These are phyloP conservation scores for Pachyramphus minor DNA, from an alignment of 2,113 vertebrate species.

Conservation along the genomic window DNA sequence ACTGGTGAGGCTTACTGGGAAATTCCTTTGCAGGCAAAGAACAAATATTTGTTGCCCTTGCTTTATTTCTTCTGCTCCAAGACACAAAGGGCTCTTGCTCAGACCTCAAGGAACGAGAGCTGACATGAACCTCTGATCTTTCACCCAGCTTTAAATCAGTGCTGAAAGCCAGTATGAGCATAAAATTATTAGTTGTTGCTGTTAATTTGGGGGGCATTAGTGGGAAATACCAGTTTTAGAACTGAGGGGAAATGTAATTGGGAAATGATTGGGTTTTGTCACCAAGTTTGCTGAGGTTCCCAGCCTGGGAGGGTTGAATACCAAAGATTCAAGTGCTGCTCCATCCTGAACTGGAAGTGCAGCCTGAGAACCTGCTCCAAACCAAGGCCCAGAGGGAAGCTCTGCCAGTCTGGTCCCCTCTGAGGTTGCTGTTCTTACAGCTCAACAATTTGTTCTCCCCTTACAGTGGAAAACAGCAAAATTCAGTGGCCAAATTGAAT, in stretches of 20 bases:
- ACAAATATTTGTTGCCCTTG: neutral
- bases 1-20: neutral
- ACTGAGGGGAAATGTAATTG: rapidly evolving
- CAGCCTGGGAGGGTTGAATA: neutral
- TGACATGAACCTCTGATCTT: neutral
- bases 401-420: neutral
- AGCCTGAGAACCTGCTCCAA: neutral
- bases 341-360: neutral
- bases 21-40: constrained; percentile 11
- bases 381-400: neutral
- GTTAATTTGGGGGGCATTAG: neutral
- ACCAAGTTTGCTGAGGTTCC: neutral
- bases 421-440: neutral
- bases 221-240: neutral
- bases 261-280: neutral
- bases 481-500: neutral
- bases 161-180: neutral
- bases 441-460: neutral
- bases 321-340: neutral
- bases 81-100: neutral
- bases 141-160: neutral
- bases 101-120: neutral
- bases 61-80: neutral
- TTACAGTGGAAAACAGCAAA: neutral
- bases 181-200: neutral